Evolutionary conservation across 1,140 invertebrate species (phyloP).

Genomic region (Patella vulgata): DNA sequence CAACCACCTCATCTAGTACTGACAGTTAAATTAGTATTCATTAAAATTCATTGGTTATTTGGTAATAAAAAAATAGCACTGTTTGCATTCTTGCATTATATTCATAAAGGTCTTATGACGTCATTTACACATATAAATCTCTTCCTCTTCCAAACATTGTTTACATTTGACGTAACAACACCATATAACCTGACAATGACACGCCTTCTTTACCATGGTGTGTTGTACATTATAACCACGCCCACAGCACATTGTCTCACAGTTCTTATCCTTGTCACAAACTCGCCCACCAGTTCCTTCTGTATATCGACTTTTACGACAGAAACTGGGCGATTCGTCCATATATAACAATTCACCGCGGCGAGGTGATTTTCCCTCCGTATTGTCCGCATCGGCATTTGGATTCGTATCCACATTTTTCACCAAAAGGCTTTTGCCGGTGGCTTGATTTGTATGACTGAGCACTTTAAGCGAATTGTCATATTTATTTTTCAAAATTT

Average conservation of each 20-base stretch:
- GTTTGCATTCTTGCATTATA: too few species aligned
- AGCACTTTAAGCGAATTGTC: constrained; percentile 79
- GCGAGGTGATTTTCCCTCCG: constrained; percentile 72
- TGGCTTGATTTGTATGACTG: constrained; percentile 50
- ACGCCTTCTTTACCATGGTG: constrained; percentile 37
- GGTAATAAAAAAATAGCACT: too few species aligned
- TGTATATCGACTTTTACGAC: constrained; percentile 68
- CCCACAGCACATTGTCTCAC: constrained; percentile 70
- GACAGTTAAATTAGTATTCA: too few species aligned
- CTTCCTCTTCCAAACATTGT: constrained; percentile 50
- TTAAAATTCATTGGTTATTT: too few species aligned
- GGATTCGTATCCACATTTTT: constrained; percentile 1
- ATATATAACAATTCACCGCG: constrained; percentile 89
- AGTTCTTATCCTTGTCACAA: constrained; percentile 66
- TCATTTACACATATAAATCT: constrained; percentile 62
- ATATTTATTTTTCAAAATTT: constrained; percentile 84
- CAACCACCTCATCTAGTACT: too few species aligned
- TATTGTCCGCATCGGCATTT: constrained; percentile 5
- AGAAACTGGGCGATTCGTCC: constrained; percentile 91
- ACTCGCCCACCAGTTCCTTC: constrained; percentile 56
- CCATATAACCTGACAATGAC: constrained; percentile 61
- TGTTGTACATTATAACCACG: constrained; percentile 59
- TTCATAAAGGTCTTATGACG: too few species aligned
- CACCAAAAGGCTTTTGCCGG: constrained; percentile 37
- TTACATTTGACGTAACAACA: constrained; percentile 62